Evolutionary conservation across 1,140 invertebrate genomes (phyloP).

Genomic region (Drosophila cardini): DNA sequence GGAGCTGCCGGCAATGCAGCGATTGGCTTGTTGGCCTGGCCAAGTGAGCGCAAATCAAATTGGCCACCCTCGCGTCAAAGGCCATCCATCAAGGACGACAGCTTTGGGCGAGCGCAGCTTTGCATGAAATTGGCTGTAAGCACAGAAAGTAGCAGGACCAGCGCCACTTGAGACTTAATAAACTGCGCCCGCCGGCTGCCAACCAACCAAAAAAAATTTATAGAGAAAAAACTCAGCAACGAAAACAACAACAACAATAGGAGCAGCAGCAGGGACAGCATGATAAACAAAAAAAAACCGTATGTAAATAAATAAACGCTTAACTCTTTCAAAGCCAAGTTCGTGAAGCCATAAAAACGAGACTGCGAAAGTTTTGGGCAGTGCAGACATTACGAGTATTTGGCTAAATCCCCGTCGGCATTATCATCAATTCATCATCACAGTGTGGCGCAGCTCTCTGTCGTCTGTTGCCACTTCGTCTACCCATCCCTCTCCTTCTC

Average conservation of each 20-base stretch:
- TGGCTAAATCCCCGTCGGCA: constrained; percentile 61
- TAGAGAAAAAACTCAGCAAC: constrained; percentile 15
- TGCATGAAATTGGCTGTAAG: constrained; percentile 78
- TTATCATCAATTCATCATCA: constrained; percentile 83
- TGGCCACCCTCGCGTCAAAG: constrained; percentile 74
- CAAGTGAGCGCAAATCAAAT: constrained; percentile 65
- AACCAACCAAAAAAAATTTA: constrained; percentile 5
- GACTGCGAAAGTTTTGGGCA: neutral
- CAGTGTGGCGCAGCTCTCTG: constrained; percentile 42
- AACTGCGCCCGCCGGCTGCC: constrained; percentile 62
- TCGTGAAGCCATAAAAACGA: constrained; percentile 45
- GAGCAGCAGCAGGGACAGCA: neutral
- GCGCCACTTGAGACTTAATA: constrained; percentile 79
- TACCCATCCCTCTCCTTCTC: neutral
- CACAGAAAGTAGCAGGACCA: constrained; percentile 32
- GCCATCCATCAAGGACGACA: constrained; percentile 75
- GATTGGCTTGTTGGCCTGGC: constrained; percentile 4
- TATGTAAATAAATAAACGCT: constrained; percentile 81
- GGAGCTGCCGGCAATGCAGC: constrained; percentile 42
- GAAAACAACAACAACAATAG: neutral
- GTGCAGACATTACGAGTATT: constrained; percentile 49
- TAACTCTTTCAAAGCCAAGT: constrained; percentile 81
- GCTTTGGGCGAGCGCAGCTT: constrained; percentile 67
- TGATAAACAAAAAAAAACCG: constrained; percentile 49
- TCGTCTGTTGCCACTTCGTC: constrained; percentile 1